Evolutionary conservation across 2,113 vertebrate species (phyloP), one percentile per base, ranked within the genome.

Genomic region (Coreoperca whiteheadi): DNA sequence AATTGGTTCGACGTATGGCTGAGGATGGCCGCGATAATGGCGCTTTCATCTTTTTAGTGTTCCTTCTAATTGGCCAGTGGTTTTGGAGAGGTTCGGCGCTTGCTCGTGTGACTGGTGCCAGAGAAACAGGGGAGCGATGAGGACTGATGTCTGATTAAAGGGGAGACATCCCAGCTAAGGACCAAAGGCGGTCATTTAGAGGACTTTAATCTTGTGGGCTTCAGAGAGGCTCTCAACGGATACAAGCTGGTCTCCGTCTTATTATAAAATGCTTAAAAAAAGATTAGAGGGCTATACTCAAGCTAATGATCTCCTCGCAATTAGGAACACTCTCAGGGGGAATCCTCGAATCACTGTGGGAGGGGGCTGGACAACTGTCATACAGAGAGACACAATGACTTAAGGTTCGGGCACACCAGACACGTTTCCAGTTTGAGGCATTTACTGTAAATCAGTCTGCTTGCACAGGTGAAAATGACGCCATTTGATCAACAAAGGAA

Each of bases 261-360:
- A 90, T 94, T 88, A 91, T 88, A 82, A 87, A 92, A 90, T 82
- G 74, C 85, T 90, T 91, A 71, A 87, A 91, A 94, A 91, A 93
- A 89, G 88, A 92, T 86, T 82, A 81, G 65, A 83, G 53, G 43
- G 64, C 81, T 57, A 67, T 37, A 80, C 81, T 91, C 61, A n/a
- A 50, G 48, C 84, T 90, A 91, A 92, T 88, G 90, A 93, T 89
- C 85, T 89, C 77, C 71, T 87, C 88, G 86, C 87, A 90, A 94
- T 93, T 92, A 93, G 74, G 79, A 80, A 53, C 28, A 74, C 66
- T 56, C 88, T 88, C 89, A 25, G 25, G 88, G 86, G 93, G 61
- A 80, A 71, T 80, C 59, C 43, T 30, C 23, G 30, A 77, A 28
- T 15, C 32, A 21, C 72, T 43, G 63, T 65, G 77, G 70, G 69